Base-by-base conservation (phyloP, 2,797 vertebrate species). In the Sardinella longiceps region DNA sequence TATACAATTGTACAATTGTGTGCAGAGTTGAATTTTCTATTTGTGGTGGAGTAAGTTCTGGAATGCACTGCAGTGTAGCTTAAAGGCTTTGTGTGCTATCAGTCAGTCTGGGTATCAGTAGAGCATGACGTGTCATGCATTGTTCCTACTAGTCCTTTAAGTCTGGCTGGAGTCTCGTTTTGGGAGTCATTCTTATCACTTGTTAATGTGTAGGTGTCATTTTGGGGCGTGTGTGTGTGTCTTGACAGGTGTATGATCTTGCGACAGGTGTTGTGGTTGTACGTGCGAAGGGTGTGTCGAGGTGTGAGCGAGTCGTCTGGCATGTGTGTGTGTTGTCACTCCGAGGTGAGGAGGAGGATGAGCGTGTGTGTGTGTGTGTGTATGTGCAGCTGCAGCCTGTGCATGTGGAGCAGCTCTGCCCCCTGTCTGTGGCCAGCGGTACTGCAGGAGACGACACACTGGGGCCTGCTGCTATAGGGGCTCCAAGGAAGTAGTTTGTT, bases 341-440 rank as follows among this genome's bases (percentile, higher is more conserved):
- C 66, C 15, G 53, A 56, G 66, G 66, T 74, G 33, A 74, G 30
- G 15, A 30, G 37, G 66, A 37, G 37, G 66, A 37, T 30, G 3
- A 74, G 66, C n/a, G n/a, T n/a, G n/a, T n/a, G n/a, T n/a, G n/a
- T n/a, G n/a, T n/a, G n/a, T n/a, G n/a, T n/a, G n/a, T n/a, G n/a
- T n/a, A 25, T 56, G 66, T 80, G 81, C 37, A 43, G 43, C 23
- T 33, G 33, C 28, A 58, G 84, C 51, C 20, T 63, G 0, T 80
- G 86, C 88, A 25, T 14, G 86, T 88, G 85, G 87, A 86, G 82
- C 86, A 80, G 90, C 80, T 37, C 85, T 89, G 92, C 91, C 94
- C 90, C 89, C 94, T 93, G 81, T 84, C 87, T 88, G 88, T 82
- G 6, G 81, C 74, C 50, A 3, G 0, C 25, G 70, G 56, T 87